A percentile compares a stretch with the other conserved stretches of the same genome.
These are phyloP conservation scores for Lithophane socia DNA, from an alignment of 2,888 invertebrate genomes.

Conservation along the genomic window DNA sequence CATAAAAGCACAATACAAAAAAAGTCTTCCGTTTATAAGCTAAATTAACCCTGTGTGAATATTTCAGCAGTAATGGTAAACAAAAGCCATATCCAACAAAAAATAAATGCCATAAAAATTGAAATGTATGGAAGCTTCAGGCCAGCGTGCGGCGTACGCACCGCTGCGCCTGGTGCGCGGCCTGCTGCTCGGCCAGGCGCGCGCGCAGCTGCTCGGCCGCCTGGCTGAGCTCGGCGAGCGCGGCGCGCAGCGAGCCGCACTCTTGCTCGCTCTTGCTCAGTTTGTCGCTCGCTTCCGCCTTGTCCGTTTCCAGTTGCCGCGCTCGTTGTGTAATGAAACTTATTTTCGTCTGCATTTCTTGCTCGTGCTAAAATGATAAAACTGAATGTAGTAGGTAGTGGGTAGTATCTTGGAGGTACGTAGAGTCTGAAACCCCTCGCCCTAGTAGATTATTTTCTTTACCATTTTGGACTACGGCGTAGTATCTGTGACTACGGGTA, in stretches of 20 bases:
- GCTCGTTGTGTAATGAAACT: constrained; percentile 19
- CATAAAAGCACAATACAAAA: too few species aligned
- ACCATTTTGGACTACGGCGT: background rate
- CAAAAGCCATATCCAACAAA: too few species aligned
- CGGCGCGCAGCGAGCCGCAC: constrained; percentile 13
- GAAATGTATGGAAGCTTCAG: too few species aligned
- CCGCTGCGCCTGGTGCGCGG: constrained; percentile 14
- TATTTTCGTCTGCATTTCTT: constrained; percentile 25
- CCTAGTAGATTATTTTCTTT: background rate
- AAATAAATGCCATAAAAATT: too few species aligned
- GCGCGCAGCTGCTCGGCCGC: constrained; percentile 15
- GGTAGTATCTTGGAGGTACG: background rate
- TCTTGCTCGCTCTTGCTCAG: constrained; percentile 27
- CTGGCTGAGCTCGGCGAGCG: constrained; percentile 11
- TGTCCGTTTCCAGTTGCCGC: constrained; percentile 36
- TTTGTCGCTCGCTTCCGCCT: constrained; percentile 26
- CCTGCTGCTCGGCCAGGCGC: constrained; percentile 21
- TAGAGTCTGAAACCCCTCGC: background rate
- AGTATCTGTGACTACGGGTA: background rate
- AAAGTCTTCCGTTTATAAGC: too few species aligned
- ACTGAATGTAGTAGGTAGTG: background rate
- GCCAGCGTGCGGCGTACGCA: background rate
- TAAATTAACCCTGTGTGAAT: too few species aligned
- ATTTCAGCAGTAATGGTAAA: too few species aligned
- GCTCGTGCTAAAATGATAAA: constrained; percentile 26